A percentile compares a stretch with the other conserved stretches of the same genome.
phyloP scores from a whole-genome alignment of 2,888 invertebrate genomes.

The Drosophila anomalata region DNA sequence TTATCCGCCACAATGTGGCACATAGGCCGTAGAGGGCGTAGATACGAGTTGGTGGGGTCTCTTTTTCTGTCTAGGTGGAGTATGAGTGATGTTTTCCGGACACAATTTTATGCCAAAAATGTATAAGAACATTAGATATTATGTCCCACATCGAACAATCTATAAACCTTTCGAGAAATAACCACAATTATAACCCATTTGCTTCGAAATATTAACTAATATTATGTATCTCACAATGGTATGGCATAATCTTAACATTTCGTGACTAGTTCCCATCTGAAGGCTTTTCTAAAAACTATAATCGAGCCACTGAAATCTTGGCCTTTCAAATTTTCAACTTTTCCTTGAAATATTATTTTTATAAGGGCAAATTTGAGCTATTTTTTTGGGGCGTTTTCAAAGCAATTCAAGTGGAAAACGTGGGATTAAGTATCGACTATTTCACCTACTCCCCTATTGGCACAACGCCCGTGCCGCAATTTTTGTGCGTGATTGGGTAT shows the following conservation, averaged over 20 bases:
- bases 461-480: conserved; percentile 30
- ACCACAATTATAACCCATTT: background rate
- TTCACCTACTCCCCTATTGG: conserved; percentile 3
- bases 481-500: conserved; percentile 43
- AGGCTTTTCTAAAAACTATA: background rate
- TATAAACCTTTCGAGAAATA: background rate
- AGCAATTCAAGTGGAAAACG: conserved; percentile 20
- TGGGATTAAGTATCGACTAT: conserved; percentile 7
- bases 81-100: background rate
- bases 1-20: conserved; percentile 33
- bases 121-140: background rate
- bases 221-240: background rate
- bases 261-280: conserved; percentile 20
- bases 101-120: background rate
- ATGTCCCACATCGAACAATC: background rate
- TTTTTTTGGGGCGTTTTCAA: background rate
- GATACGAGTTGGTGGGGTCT: conserved; percentile 27
- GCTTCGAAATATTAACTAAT: background rate
- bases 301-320: background rate
- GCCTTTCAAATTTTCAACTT: conserved; percentile 4
- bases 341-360: conserved; percentile 24
- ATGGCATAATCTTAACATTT: conserved; percentile 1
- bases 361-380: background rate
- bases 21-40: conserved; percentile 32
- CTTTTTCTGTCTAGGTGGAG: background rate